These are phyloP conservation scores for Monoplex corrugatus DNA, from an alignment of 2,888 invertebrate genomes.

Conservation along the genomic window DNA sequence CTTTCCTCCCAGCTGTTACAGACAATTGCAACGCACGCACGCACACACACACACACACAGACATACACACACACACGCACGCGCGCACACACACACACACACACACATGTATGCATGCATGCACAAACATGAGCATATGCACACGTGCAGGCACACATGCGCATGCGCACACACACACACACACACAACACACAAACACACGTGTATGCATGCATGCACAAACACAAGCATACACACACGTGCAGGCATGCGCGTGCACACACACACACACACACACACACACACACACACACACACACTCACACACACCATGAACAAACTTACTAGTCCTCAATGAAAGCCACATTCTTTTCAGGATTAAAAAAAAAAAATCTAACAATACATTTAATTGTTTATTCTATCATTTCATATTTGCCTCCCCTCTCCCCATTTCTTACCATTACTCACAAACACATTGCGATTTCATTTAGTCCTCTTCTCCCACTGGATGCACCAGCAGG, in stretches of 20 bases:
- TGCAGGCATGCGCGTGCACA: too few relatives aligned
- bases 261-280: slow-evolving; percentile 7
- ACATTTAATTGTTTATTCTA: too few relatives aligned
- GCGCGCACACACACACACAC: background rate
- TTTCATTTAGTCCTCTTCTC: too few relatives aligned
- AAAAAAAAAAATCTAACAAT: too few relatives aligned
- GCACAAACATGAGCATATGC: background rate
- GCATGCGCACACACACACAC: background rate
- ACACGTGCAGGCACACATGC: too few relatives aligned
- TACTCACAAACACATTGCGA: too few relatives aligned
- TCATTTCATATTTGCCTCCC: too few relatives aligned
- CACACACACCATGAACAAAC: too few relatives aligned
- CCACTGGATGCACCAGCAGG: too few relatives aligned
- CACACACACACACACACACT: background rate
- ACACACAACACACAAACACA: background rate
- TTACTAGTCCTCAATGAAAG: too few relatives aligned
- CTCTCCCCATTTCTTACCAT: too few relatives aligned
- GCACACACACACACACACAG: background rate
- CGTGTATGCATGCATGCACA: background rate
- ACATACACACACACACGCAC: background rate
- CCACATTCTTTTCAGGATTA: too few relatives aligned
- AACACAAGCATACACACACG: background rate
- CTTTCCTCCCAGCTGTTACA: slow-evolving; percentile 84
- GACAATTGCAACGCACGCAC: background rate
- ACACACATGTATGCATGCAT: background rate